phyloP scores from a whole-genome alignment of 2,113 vertebrate genomes.

The Actinemys pallida region DNA sequence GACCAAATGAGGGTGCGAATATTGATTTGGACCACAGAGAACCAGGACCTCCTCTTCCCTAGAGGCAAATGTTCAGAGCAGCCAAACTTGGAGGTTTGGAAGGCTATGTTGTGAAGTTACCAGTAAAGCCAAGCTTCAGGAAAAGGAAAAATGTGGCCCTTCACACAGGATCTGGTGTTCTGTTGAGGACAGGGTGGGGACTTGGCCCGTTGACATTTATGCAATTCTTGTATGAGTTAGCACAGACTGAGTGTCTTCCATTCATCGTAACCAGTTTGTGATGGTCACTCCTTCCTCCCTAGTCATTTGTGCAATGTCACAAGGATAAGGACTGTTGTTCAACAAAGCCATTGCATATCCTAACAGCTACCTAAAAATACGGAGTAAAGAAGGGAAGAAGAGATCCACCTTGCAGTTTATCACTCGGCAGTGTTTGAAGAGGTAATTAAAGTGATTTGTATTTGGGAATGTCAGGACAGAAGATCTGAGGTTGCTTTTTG shows the following conservation, averaged over 20 bases:
- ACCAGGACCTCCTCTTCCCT: neutral
- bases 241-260: neutral
- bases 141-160: constrained; percentile 10
- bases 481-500: constrained; percentile 57
- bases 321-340: neutral
- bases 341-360: neutral
- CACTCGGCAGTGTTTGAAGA: constrained; percentile 45
- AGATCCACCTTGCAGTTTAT: constrained; percentile 33
- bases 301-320: no score
- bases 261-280: neutral
- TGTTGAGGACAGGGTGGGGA: constrained; percentile 9
- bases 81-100: neutral
- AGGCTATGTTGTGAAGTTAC: constrained; percentile 31
- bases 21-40: neutral
- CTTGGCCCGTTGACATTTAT: neutral
- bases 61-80: neutral
- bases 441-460: constrained; percentile 61
- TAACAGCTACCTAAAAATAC: neutral
- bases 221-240: rapidly evolving
- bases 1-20: neutral
- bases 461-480: constrained; percentile 56
- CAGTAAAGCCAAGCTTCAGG: neutral
- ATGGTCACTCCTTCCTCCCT: neutral
- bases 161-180: constrained; percentile 50
- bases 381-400: neutral